These are phyloP conservation scores for Phytoseiulus persimilis DNA, from an alignment of 2,888 invertebrate genomes.

Conservation along the genomic window DNA sequence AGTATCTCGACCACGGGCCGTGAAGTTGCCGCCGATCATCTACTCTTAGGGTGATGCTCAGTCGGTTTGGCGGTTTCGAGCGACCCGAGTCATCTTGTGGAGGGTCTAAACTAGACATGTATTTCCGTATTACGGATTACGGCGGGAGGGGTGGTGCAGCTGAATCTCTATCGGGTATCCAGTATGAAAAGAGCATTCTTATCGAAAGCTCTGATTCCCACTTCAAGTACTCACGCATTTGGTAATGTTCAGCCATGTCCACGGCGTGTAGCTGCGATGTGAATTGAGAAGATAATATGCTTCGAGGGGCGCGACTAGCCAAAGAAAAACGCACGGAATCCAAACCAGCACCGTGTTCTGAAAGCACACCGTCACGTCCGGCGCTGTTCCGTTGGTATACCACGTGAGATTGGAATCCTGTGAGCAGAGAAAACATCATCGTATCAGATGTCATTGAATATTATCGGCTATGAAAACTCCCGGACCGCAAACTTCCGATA, in stretches of 20 bases:
- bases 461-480: too few relatives aligned
- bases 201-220: not conserved
- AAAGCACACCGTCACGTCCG: slow-evolving; percentile 80
- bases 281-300: slow-evolving; percentile 40
- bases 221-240: slow-evolving; percentile 48
- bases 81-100: too few relatives aligned
- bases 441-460: too few relatives aligned
- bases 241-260: slow-evolving; percentile 46
- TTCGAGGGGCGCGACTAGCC: slow-evolving; percentile 66
- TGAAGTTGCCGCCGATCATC: too few relatives aligned
- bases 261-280: slow-evolving; percentile 40
- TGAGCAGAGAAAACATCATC: slow-evolving; percentile 49
- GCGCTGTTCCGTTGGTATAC: slow-evolving; percentile 62
- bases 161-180: too few relatives aligned
- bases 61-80: too few relatives aligned
- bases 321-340: slow-evolving; percentile 75
- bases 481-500: too few relatives aligned
- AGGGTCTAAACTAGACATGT: too few relatives aligned
- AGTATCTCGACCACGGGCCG: too few relatives aligned
- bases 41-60: too few relatives aligned
- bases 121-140: too few relatives aligned
- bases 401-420: slow-evolving; percentile 70
- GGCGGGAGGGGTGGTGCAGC: too few relatives aligned
- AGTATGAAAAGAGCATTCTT: not conserved
- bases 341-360: slow-evolving; percentile 80